Evolutionary conservation across 2,797 vertebrate species (phyloP).

Genomic region (Iguana delicatissima): DNA sequence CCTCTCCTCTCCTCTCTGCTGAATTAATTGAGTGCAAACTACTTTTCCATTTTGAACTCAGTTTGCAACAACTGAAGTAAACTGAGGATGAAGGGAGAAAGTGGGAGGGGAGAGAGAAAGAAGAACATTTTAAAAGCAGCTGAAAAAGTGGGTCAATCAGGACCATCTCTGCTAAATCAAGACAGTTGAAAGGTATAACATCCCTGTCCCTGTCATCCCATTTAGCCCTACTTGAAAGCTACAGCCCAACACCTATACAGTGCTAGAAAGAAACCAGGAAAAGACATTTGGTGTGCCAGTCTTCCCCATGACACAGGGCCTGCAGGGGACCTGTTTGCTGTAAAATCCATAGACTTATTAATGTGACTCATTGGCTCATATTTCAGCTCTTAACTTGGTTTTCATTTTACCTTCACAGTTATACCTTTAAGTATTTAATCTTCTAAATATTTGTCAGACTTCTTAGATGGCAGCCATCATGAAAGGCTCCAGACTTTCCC

Average conservation of each 20-base stretch:
- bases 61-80: no score
- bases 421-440: constrained; percentile 65
- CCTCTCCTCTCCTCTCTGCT: no score
- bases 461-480: constrained; percentile 78
- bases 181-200: no score
- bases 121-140: no score
- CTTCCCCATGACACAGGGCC: constrained; percentile 17
- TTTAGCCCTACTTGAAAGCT: neutral
- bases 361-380: constrained; percentile 32
- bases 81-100: no score
- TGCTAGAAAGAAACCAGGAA: neutral
- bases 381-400: constrained; percentile 59
- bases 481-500: constrained; percentile 75
- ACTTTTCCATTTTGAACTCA: no score
- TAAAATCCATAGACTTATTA: neutral
- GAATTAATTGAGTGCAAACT: no score
- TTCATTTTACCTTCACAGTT: constrained; percentile 56
- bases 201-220: no score
- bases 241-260: no score
- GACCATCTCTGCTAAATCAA: no score
- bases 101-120: no score
- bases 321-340: neutral
- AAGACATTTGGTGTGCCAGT: constrained; percentile 20
- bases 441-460: constrained; percentile 75
- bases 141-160: no score